Percentiles rank a stretch among this genome's conserved stretches.
These are phyloP conservation scores for Rhopalosiphum nymphaeae DNA, from an alignment of 2,888 invertebrate genomes.

Conservation along the genomic window DNA sequence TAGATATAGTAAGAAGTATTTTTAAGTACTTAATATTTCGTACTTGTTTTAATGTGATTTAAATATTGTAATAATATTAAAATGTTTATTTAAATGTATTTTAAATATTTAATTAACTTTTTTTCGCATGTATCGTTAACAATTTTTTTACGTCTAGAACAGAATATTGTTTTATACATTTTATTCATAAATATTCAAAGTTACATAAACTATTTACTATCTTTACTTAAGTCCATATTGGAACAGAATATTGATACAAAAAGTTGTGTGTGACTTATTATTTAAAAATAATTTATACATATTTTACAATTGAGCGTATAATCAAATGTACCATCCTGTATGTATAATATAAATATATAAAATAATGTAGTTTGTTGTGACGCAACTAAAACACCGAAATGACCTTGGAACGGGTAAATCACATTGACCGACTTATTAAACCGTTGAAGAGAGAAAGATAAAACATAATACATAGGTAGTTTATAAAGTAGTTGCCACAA, in stretches of 20 bases:
- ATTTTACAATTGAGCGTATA: not conserved
- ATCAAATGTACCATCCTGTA: not conserved
- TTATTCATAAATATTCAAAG: not conserved
- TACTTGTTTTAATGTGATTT: not conserved
- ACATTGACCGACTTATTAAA: conserved; percentile 65
- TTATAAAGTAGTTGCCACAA: conserved; percentile 26
- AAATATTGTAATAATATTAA: not conserved
- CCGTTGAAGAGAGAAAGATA: conserved; percentile 44
- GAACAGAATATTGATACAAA: not conserved
- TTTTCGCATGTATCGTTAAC: not conserved
- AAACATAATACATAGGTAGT: not conserved
- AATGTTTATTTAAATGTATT: too few relatives aligned
- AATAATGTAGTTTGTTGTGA: conserved; percentile 29
- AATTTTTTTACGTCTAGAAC: not conserved
- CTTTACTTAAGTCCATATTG: not conserved
- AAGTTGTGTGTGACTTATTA: not conserved
- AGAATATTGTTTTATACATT: not conserved
- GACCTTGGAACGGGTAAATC: conserved; percentile 62
- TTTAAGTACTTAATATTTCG: not conserved
- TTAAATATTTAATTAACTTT: too few relatives aligned
- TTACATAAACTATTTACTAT: not conserved
- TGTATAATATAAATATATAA: not conserved
- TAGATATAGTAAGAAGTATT: not conserved
- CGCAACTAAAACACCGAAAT: conserved; percentile 26
- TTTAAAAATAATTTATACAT: not conserved